A percentile compares a stretch with the other conserved stretches of the same genome.
Evolutionary conservation across 2,797 vertebrate genomes (phyloP).

Genomic region (Pseudotriccus pelzelni): DNA sequence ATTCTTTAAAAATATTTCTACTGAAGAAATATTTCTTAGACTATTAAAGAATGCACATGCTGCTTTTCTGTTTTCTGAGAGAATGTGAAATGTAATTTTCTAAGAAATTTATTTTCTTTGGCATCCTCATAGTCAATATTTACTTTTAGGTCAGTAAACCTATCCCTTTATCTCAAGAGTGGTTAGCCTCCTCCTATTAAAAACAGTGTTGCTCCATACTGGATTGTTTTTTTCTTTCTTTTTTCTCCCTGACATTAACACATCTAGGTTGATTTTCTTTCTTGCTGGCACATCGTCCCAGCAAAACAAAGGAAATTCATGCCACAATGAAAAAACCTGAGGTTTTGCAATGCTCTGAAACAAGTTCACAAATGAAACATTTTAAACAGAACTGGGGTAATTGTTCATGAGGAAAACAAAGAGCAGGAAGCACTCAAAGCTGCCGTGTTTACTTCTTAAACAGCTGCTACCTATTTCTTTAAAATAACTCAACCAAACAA

Average conservation of each 20-base stretch:
- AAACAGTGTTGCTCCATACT: neutral
- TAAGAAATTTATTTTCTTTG: neutral
- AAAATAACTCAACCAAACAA: neutral
- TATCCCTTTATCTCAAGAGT: neutral
- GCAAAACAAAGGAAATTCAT: neutral
- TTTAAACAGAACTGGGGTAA: neutral
- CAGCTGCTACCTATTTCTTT: neutral
- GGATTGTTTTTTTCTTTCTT: neutral
- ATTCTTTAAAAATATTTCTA: neutral
- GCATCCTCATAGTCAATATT: neutral
- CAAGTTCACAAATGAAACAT: neutral
- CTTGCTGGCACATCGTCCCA: neutral
- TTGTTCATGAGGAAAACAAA: neutral
- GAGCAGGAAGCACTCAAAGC: neutral
- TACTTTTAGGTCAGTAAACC: neutral
- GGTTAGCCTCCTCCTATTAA: neutral
- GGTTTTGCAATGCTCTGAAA: neutral
- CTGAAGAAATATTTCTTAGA: neutral
- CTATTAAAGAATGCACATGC: neutral
- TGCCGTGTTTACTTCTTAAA: neutral
- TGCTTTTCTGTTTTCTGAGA: neutral
- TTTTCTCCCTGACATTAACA: neutral
- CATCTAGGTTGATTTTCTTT: neutral
- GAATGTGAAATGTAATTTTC: neutral
- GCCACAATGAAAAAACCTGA: rapidly evolving